Evolutionary conservation across 2,113 vertebrate species (phyloP).

Genomic region (Parotia lawesii): DNA sequence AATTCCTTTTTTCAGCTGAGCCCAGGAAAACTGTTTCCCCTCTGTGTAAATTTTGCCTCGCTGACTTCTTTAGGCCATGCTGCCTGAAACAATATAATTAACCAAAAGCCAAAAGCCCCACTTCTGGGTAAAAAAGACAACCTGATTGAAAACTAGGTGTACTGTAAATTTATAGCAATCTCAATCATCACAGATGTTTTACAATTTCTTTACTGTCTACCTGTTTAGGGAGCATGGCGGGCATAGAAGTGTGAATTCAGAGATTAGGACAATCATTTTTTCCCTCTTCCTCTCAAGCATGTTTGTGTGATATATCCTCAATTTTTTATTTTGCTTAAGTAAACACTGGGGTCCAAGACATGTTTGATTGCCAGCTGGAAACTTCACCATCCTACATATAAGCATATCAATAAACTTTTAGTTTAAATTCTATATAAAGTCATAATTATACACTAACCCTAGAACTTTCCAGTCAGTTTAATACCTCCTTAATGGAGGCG

Average conservation of each 20-base stretch:
- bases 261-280: background rate
- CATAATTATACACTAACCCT: background rate
- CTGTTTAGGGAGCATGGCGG: background rate
- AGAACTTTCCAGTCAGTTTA: background rate
- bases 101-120: background rate
- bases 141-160: background rate
- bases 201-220: background rate
- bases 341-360: background rate
- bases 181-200: background rate
- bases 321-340: background rate
- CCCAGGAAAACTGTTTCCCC: background rate
- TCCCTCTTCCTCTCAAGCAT: fast-evolving
- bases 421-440: background rate
- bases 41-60: fast-evolving
- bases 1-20: background rate
- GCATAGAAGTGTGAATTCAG: background rate
- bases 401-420: background rate
- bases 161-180: background rate
- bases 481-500: background rate
- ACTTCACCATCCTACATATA: background rate
- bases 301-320: background rate
- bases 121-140: background rate
- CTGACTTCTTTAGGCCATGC: background rate
- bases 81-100: background rate
- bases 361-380: background rate